Evolutionary conservation across 2,797 vertebrate species (phyloP), one percentile per base, ranked within the genome.

Genomic region (Etheostoma nigrum): DNA sequence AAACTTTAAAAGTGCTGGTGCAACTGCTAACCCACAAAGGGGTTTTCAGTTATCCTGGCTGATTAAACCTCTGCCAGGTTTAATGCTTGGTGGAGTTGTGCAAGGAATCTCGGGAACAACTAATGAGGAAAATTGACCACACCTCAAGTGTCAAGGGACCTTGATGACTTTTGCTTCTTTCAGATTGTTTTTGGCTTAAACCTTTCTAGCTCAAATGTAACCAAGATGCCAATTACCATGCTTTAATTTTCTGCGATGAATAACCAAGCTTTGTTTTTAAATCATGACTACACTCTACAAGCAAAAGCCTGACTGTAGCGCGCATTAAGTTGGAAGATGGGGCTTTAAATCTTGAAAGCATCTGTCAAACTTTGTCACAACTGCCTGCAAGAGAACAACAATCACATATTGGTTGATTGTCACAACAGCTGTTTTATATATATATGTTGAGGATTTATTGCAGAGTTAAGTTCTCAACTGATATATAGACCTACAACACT

Each of bases 341-440:
- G 30, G 57, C 66, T 82, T 76, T 84, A 81, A 83, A 83, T 76
- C 62, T 64, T 69, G 2, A 54, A 52, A 72, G 76, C 72, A 64
- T 79, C 79, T 83, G 79, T 83, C 74, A 82, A 73, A 76, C 15
- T 21, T 63, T 9, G 21, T 67, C 71, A 74, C 44, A 21, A 0
- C 68, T 36, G 76, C 59, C 62, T 67, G 68, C 54, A 60, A 70
- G 76, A 66, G 64, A 45, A 48, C 79, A 86, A 84, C 63, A 36
- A 66, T 91, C 73, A 57, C 78, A 57, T 58, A 12, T 2, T 49
- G 30, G 47, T 53, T 58, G 74, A 83, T 78, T 52, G 55, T 72
- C 63, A 14, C 54, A 48, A 55, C 65, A 75, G 72, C 72, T 65
- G 23, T 23, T 23, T 1, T 23, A 23, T 23, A 23, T 23, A 23